These are phyloP conservation scores for Elanoides forficatus DNA, from an alignment of 2,113 vertebrate genomes.

Conservation along the genomic window DNA sequence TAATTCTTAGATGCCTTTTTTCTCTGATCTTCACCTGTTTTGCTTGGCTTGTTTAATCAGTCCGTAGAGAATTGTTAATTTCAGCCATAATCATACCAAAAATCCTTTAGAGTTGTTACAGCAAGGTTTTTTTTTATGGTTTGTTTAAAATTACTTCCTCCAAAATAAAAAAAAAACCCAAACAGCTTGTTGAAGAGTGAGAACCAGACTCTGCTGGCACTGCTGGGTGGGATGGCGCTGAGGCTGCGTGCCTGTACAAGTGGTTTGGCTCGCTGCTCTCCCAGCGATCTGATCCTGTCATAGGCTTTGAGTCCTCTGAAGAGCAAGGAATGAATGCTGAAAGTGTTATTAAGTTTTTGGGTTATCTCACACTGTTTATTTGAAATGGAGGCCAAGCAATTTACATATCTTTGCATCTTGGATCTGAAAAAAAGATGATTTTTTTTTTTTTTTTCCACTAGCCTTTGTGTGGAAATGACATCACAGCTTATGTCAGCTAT, in stretches of 20 bases:
- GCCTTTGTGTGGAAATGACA: constrained; percentile 34
- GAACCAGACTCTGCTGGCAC: constrained; percentile 3
- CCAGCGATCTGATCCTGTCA: not conserved
- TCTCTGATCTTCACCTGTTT: not conserved
- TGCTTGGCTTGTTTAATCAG: not conserved
- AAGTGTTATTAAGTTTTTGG: not conserved
- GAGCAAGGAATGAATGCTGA: not conserved
- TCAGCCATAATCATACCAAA: not conserved
- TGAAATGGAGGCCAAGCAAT: constrained; percentile 35
- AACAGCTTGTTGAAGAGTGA: not conserved
- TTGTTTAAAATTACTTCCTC: constrained; percentile 17
- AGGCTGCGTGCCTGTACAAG: constrained; percentile 4
- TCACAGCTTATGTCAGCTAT: constrained; percentile 27
- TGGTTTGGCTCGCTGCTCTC: not conserved
- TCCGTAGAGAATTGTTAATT: not conserved
- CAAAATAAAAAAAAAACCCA: not conserved
- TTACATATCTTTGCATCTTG: constrained; percentile 4
- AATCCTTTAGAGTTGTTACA: not conserved
- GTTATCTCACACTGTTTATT: not conserved
- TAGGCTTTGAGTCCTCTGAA: not conserved
- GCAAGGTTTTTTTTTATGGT: not conserved
- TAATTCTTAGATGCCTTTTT: not conserved
- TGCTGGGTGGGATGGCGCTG: not conserved
- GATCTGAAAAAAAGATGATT: not conserved
- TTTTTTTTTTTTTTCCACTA: not conserved